phyloP scores from a whole-genome alignment of 2,113 vertebrate species.

The Syrrhaptes paradoxus region DNA sequence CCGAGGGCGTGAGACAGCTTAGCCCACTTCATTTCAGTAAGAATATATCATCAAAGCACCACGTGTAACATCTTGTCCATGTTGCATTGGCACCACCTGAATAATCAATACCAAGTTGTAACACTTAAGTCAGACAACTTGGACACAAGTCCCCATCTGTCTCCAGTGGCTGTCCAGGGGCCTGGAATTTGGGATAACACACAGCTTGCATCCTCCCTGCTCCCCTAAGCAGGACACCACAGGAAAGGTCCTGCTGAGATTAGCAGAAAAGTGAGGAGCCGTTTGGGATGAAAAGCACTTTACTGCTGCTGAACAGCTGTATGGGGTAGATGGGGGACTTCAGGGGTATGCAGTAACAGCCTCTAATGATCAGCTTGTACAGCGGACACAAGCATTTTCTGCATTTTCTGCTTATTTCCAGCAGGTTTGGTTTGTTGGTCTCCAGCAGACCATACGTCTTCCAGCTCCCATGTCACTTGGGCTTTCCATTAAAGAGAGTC shows the following conservation, averaged over 20 bases:
- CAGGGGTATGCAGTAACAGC: not conserved
- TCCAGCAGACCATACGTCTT: not conserved
- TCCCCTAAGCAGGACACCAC: not conserved
- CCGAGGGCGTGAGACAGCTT: not conserved
- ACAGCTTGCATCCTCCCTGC: not conserved
- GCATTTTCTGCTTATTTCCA: not conserved
- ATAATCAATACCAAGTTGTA: not conserved
- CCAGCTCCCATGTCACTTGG: not conserved
- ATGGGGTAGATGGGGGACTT: not conserved
- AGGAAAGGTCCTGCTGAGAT: not conserved
- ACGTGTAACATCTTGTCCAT: fast-evolving
- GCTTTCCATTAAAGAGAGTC: not conserved
- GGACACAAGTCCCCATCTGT: not conserved
- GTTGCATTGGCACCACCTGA: not conserved
- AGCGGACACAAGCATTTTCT: not conserved
- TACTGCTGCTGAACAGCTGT: not conserved
- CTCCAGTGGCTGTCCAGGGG: not conserved
- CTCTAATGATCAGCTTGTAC: not conserved
- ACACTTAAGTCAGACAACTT: not conserved
- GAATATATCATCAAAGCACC: not conserved
- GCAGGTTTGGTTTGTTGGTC: not conserved
- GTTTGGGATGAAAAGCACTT: not conserved
- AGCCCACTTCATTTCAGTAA: not conserved
- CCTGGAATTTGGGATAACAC: not conserved
- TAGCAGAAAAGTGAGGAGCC: not conserved